Evolutionary conservation across 2,113 vertebrate genomes (phyloP), one percentile per base, ranked within the genome.

Genomic region (Xenopus borealis): DNA sequence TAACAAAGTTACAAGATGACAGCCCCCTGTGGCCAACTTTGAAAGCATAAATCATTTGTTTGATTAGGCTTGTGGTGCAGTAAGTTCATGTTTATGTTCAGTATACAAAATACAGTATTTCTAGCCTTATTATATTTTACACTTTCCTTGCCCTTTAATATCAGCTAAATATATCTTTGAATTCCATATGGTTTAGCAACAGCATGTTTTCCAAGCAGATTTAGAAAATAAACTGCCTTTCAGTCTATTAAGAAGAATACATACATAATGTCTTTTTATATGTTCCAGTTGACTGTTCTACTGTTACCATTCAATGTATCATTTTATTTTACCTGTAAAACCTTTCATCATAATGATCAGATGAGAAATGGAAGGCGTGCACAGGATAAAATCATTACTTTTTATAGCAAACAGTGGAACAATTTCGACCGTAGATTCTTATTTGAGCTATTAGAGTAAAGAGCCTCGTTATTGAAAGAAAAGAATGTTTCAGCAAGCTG

Each of bases 401-500:
- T 77, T 77, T 57, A 77, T 77, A 70, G 74, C 59, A 65, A 64
- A 64, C 57, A 64, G 59, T 55, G 66, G 47, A 77, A 55, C 59
- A 45, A 46, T 77, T 63, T 64, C 47, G 3, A 70, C 14, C 19
- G 27, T 67, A 63, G 59, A 69, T 61, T 69, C 73, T 68, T 75
- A 69, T 69, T 53, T 61, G 46, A 67, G 58, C 66, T 67, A 75
- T 59, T 46, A 75, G 45, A 75, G 11, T 75, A 40, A 75, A 75
- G 46, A 33, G 30, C 19, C 46, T 77, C 18, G 7, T 77, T 77
- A 77, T 63, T 19, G 30, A 69, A 50, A 62, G 44, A 63, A 50
- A 67, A 69, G 64, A 64, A 64, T 70, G 59, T 70, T 77, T 44
- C 47, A 62, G 66, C 74, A 77, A 77, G 67, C 74, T 77, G 74